Base-by-base conservation (phyloP, 2,888 invertebrate species). In the Eupithecia abbreviata region DNA sequence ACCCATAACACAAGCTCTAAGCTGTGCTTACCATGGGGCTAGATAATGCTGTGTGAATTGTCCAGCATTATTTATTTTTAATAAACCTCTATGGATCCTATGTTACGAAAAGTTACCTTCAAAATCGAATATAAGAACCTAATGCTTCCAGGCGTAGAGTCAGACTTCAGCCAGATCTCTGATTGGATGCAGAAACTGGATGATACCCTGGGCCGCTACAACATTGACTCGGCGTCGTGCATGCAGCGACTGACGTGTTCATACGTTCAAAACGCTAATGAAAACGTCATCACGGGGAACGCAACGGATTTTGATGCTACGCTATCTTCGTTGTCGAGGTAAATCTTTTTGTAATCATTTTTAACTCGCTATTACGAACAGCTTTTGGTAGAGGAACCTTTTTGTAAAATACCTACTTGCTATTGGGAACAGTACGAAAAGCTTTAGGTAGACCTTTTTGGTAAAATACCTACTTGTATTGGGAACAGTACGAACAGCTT, bases 181-280 rank as follows among this genome's bases (percentile, higher is more conserved):
- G 96, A 96, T 78, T 94, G 97, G 87, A 91, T 97, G 81, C 95
- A 95, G 71, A 96, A 96, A 87, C 91, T 97, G 68, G 97, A 97
- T 83, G 96, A 96, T 74, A 95, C 96, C 5, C 91, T 97, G 10
- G 96, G 96, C 49, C 95, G 96, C 80, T 96, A 97, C 89, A 96
- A 97, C 86, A 96, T 97, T 66, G 97, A 97, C 87, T 96, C 97
- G 0, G 96, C 96, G 2, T 96, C 96, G 4, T 97, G 97, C 83
- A 96, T 96, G 95, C 97, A 97, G 89, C 94, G 97, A 10, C 92
- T 97, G 6, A 95, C 97, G 47, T 97, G 97, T 84, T 96, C 96
- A 0, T 97, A 97, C 86, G 96, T 97, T 0, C 96, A 97, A 81
- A 95, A 96, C 58, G 97, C 97, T 0, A 96, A 96, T 81, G 96